These are phyloP conservation scores for Lepus americanus DNA, from an alignment of 2,113 vertebrate species.

Conservation along the genomic window DNA sequence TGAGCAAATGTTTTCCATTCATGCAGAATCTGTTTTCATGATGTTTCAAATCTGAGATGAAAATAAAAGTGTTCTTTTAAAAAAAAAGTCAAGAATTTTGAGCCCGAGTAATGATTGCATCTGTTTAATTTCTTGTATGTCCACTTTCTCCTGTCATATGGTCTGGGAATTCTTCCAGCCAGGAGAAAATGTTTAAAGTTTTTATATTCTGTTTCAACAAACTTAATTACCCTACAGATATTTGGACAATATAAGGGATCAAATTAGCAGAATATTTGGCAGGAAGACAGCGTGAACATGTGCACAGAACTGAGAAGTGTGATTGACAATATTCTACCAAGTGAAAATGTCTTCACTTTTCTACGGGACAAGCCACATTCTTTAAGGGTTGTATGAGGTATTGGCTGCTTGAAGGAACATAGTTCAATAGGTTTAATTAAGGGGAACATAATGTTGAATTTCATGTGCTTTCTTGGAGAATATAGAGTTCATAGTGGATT, in stretches of 20 bases:
- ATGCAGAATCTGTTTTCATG: conserved; percentile 34
- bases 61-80: conserved; percentile 10
- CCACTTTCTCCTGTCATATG: conserved; percentile 7
- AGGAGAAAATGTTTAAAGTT: conserved; percentile 45
- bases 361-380: neutral
- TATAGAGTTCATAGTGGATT: conserved; percentile 1
- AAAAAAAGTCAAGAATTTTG: conserved; percentile 20
- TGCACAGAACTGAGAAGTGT: neutral
- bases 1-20: conserved; percentile 41
- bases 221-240: conserved; percentile 44
- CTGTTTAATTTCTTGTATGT: conserved; percentile 55
- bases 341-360: conserved; percentile 38
- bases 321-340: conserved; percentile 7
- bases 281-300: neutral
- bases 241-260: neutral
- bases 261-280: neutral
- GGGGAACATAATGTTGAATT: neutral
- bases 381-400: neutral
- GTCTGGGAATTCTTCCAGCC: conserved; percentile 43
- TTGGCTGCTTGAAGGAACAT: neutral
- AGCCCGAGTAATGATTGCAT: conserved; percentile 36
- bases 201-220: conserved; percentile 50
- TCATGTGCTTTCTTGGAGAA: neutral
- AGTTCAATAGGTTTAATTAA: conserved; percentile 10
- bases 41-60: conserved; percentile 38